Evolutionary conservation across 1,140 invertebrate genomes (phyloP).

Genomic region (Hycleus cichorii): DNA sequence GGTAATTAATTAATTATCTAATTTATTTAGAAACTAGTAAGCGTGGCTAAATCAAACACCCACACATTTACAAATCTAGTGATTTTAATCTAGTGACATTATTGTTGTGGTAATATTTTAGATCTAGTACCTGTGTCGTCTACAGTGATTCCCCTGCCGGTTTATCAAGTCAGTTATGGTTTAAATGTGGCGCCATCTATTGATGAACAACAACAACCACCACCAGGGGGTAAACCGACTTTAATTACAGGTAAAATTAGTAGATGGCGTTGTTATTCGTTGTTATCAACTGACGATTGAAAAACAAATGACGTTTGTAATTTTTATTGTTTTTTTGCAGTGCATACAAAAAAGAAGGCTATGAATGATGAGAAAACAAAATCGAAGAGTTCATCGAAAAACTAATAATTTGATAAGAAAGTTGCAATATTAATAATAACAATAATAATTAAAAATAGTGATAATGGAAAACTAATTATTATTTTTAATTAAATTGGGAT

Average conservation of each 20-base stretch:
- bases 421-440: too few relatives aligned
- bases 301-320: too few relatives aligned
- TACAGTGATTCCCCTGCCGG: slow-evolving; percentile 54
- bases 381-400: neutral
- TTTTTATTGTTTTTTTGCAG: neutral
- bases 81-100: neutral
- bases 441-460: too few relatives aligned
- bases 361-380: neutral
- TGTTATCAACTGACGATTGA: neutral
- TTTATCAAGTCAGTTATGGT: slow-evolving; percentile 48
- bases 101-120: neutral
- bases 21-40: slow-evolving; percentile 4
- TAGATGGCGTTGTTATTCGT: neutral
- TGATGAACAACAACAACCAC: slow-evolving; percentile 16
- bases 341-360: slow-evolving; percentile 5
- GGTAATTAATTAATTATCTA: slow-evolving; percentile 1
- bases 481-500: too few relatives aligned
- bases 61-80: neutral
- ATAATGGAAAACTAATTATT: too few relatives aligned
- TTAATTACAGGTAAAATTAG: slow-evolving; percentile 30
- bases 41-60: neutral
- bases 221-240: slow-evolving; percentile 29
- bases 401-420: too few relatives aligned
- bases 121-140: slow-evolving; percentile 56
- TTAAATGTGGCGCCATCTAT: slow-evolving; percentile 24